Conservation (phyloP, 2,113 vertebrate genomes). For the Redunca redunca region DNA sequence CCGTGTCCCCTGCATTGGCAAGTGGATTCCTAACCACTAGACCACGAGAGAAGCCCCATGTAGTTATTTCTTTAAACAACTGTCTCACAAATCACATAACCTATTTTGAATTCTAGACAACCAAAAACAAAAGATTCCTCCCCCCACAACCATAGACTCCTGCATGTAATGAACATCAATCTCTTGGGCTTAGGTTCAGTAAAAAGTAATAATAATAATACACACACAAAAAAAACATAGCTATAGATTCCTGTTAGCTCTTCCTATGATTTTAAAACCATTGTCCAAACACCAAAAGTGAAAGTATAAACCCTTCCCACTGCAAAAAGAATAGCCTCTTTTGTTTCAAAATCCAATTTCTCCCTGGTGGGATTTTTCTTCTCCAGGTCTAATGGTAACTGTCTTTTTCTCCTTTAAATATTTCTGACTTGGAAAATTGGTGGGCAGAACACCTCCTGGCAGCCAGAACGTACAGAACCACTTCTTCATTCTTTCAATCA, state of each 20-base stretch:
- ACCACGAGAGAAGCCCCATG: not conserved
- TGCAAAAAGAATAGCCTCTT: not conserved
- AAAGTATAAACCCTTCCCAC: fast-evolving
- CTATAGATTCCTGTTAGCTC: conserved; percentile 51
- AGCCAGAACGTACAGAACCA: not conserved
- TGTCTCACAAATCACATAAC: conserved; percentile 65
- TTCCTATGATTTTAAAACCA: conserved; percentile 42
- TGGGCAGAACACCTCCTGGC: not conserved
- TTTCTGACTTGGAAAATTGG: not conserved
- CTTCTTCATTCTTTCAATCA: not conserved
- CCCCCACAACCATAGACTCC: conserved; percentile 24
- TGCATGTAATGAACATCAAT: conserved; percentile 49
- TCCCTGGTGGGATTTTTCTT: not conserved
- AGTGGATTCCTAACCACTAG: not conserved
- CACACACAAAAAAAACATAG: not conserved
- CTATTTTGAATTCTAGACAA: conserved; percentile 63
- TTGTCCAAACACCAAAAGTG: not conserved
- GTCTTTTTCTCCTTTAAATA: not conserved
- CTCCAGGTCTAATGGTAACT: not conserved
- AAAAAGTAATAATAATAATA: conserved; percentile 48
- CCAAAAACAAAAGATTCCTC: conserved; percentile 60
- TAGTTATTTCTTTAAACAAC: conserved; percentile 59
- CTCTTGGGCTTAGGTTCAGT: conserved; percentile 56
- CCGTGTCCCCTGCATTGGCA: not conserved
- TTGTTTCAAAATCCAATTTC: not conserved